Base-by-base conservation (phyloP, 2,113 vertebrate species). In the Syngnathoides biaculeatus region DNA sequence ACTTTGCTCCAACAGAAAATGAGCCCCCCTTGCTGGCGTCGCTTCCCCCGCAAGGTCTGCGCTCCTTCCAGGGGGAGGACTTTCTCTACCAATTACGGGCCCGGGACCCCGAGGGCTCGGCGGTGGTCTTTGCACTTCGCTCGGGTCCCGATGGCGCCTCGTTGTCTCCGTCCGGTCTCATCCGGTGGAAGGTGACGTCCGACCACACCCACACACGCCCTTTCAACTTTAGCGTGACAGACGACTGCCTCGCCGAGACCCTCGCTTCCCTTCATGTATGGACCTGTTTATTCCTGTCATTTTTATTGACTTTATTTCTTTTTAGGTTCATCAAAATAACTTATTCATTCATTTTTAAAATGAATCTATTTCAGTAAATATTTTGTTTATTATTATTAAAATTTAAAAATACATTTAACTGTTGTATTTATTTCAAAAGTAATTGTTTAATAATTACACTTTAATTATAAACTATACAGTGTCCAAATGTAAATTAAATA, bases 31-130 rank as follows among this genome's bases (percentile, higher is more conserved):
- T 90, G 24, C 87, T 96, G 83, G 91, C 93, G 82, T 71, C 52
- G 12, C 69, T 65, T 1, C 91, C 90, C 63, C 69, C 63, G 52
- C 76, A 0, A 6, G 30, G 30, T 20, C 91, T 96, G 4, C 84
- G 88, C 69, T 77, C 92, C 10, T 96, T 96, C 89, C 86, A 90
- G 35, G 93, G 93, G 19, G 93, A 97, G 87, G 84, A 88, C 63
- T 94, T 97, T 73, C 75, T 92, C 0, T 94, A 94, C 83, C 94
- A 94, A 80, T 92, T 98, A 17, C 71, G 75, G 45, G 94, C 94
- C n/a, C 87, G 74, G 42, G 95, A 98, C 83, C 93, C 93, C 0
- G 95, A 97, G 81, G 93, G 93, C 45, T 95, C 94, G 9, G 79
- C 84, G 17, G 72, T 95, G 69, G 72, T 87, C 73, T 96, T 95